Evolutionary conservation across 1,140 invertebrate genomes (phyloP).

Genomic region (Chlorops oryzae): DNA sequence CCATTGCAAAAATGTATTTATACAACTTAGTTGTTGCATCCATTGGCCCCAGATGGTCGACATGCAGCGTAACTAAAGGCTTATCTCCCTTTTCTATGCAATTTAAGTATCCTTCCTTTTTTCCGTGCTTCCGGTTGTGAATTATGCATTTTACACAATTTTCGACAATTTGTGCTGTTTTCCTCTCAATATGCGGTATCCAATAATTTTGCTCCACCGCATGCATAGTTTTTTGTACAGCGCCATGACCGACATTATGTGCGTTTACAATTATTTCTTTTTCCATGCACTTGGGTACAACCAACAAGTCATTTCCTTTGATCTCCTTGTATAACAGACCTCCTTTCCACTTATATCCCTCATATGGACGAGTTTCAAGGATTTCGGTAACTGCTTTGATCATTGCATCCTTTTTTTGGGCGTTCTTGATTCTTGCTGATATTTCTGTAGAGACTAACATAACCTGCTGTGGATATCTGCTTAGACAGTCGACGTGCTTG

Average conservation of each 20-base stretch:
- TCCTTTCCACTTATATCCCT: constrained; percentile 1
- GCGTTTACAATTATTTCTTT: constrained; percentile 4
- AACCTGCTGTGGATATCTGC: constrained; percentile 33
- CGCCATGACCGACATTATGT: constrained; percentile 28
- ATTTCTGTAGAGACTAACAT: constrained; percentile 5
- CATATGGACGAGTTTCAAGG: neutral
- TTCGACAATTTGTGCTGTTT: constrained; percentile 28
- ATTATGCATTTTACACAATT: constrained; percentile 26
- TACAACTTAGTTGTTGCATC: constrained; percentile 39
- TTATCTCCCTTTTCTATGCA: constrained; percentile 28
- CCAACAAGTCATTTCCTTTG: constrained; percentile 1
- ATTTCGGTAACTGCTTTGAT: constrained; percentile 3
- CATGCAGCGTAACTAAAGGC: too few species aligned
- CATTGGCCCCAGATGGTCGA: too few species aligned
- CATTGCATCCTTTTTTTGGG: constrained; percentile 5
- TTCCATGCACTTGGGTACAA: constrained; percentile 7
- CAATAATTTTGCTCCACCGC: constrained; percentile 41
- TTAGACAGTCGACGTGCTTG: constrained; percentile 45
- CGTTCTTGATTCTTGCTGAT: neutral
- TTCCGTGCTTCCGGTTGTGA: constrained; percentile 34
- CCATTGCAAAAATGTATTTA: constrained; percentile 41
- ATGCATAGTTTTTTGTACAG: constrained; percentile 21
- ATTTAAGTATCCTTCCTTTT: constrained; percentile 38
- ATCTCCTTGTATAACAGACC: constrained; percentile 1
- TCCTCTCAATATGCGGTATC: constrained; percentile 33